Evolutionary conservation across 2,113 vertebrate genomes (phyloP), one percentile per base, ranked within the genome.

Genomic region (Petrocephalus microphthalmus): DNA sequence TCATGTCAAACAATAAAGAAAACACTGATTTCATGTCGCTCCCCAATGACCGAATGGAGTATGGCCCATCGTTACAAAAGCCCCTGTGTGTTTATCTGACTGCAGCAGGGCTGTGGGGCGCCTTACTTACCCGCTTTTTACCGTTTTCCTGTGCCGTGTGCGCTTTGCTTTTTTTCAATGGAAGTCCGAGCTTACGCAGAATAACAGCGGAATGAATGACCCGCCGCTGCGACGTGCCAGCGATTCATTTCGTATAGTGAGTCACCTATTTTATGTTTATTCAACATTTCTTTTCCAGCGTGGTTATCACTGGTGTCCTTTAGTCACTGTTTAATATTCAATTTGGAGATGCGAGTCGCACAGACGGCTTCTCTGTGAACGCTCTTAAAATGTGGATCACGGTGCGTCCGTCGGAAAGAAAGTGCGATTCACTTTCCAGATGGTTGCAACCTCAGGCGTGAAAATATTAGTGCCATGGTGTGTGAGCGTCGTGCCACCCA

Each of bases 261-360:
- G 84, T 85, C 51, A 85, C 84, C 25, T 37, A 5, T 25, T 56
- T 85, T 33, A 54, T 56, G 47, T 56, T 42, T 42, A 42, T 42
- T 85, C 25, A 54, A 17, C 11, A 19, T 78, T 78, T 78, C n/a
- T 13, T 1, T n/a, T 11, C 57, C 33, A 42, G 33, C 17, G 71
- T 74, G 33, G 13, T 78, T 19, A 19, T 33, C 71, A 42, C 11
- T 19, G 71, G 82, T 52, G 82, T 7, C 51, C 45, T 84, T 84
- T 84, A 84, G 49, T 84, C 82, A 84, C 82, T 84, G 45, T 84
- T 84, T 84, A 84, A 84, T 84, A 84, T 84, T 84, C 45, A 84
- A 67, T 67, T 25, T 29, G 60, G 25, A 67, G 60, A 67, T 1
- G 60, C n/a, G n/a, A 15, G 19, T n/a, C n/a, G 1, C 15, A 25